Evolutionary conservation across 2,797 vertebrate species (phyloP), one percentile per base, ranked within the genome.

Genomic region (Morelia viridis): DNA sequence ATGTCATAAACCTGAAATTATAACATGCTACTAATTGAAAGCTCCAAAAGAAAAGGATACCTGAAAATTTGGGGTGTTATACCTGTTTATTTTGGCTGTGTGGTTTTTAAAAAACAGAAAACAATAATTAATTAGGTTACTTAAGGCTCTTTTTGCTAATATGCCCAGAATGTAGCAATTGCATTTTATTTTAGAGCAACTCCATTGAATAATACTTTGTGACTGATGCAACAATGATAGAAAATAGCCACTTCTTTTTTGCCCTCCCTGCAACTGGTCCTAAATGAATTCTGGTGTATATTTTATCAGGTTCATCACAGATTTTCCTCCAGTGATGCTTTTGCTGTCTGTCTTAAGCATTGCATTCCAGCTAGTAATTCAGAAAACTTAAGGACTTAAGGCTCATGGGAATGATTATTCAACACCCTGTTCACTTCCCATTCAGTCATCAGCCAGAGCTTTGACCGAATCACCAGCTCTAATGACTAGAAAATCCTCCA

Each of bases 31-130:
- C 86, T 61, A 3, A 87, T 5, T 88, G 17, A 89, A 88, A 90
- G 22, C 22, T 88, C 12, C 8, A 50, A 83, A 31, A 93, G n/a
- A 91, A 4, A 94, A 90, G 46, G 61, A 65, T 53, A 93, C 28
- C 85, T 9, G 64, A 89, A 91, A 58, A 83, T 94, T 62, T 35
- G 0, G 87, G 31, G 0, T 94, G 19, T 58, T 68, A 88, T 71
- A 92, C 0, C 13, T 89, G 7, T 91, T 90, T 13, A 60, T 91
- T 13, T 2, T 26, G 92, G 35, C 0, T 9, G 0, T 83, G 50
- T 22, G 89, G 31, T 41, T n/a, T 41, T n/a, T 41, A 80, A 46
- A 12, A 46, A 87, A 91, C 26, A 5, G 85, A 62, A 62, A 4
- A 71, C 61, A 71, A 84, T n/a, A 6, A 5, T 85, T 87, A 50